These are phyloP conservation scores for Sepioteuthis lessoniana DNA, from an alignment of 2,888 invertebrate genomes.

Conservation along the genomic window DNA sequence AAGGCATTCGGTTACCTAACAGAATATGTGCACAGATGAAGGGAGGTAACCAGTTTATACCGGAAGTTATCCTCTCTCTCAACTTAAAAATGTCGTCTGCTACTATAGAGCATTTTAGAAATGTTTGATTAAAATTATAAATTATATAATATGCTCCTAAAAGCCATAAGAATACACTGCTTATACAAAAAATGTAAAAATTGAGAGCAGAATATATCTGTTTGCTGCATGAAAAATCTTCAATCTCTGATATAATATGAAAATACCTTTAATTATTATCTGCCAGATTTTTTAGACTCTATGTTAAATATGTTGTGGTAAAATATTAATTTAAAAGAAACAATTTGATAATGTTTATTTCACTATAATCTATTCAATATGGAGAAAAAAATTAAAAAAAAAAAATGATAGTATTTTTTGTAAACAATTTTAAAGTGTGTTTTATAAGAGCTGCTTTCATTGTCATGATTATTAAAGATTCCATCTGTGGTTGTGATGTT, in stretches of 20 bases:
- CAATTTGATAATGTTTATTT: not conserved
- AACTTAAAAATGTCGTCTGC: not conserved
- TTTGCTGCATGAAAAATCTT: not conserved
- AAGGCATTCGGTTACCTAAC: not conserved
- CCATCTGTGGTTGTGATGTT: constrained; percentile 6
- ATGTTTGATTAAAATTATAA: not conserved
- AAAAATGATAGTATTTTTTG: not conserved
- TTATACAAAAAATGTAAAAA: not conserved
- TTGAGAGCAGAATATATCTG: not conserved
- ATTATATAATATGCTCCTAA: not conserved
- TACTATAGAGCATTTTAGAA: not conserved
- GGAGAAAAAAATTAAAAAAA: not conserved
- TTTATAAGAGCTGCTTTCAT: constrained; percentile 18
- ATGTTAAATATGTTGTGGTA: not conserved
- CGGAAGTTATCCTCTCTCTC: not conserved
- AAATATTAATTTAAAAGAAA: not conserved
- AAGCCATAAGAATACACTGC: not conserved
- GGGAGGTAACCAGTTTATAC: not conserved
- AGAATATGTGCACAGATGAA: not conserved
- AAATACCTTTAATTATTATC: not conserved
- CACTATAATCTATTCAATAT: not conserved
- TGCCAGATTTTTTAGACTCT: not conserved
- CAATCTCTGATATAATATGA: not conserved
- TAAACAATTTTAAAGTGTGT: constrained; percentile 5
- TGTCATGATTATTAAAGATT: not conserved